Conservation (phyloP, 2,113 vertebrate species). For the Lophochroa leadbeateri region DNA sequence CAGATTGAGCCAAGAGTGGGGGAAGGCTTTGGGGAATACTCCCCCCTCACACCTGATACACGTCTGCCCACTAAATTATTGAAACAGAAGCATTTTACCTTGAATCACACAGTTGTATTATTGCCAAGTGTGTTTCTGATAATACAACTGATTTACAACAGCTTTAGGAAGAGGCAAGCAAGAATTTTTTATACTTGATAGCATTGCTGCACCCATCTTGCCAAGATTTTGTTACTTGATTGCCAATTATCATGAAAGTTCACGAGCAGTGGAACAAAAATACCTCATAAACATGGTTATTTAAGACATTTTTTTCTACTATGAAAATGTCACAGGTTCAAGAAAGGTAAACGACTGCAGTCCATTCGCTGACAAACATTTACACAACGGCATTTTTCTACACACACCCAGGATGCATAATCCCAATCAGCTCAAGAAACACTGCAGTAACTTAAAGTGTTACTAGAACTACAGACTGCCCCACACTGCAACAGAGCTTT, state of each 20-base stretch:
- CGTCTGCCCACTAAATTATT: not conserved
- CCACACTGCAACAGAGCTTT: not conserved
- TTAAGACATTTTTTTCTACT: not conserved
- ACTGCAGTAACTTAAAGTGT: not conserved
- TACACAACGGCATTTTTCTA: not conserved
- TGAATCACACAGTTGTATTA: not conserved
- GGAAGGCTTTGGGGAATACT: not conserved
- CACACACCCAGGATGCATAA: not conserved
- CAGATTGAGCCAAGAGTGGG: not conserved
- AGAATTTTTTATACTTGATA: not conserved
- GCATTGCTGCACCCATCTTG: not conserved
- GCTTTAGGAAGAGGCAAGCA: not conserved
- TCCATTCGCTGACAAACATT: not conserved
- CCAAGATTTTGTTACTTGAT: not conserved
- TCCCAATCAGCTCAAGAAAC: not conserved
- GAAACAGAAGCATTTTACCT: not conserved
- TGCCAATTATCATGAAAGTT: not conserved
- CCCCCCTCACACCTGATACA: not conserved
- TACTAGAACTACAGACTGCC: not conserved
- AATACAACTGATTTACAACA: not conserved
- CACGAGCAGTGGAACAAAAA: not conserved
- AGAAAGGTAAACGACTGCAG: not conserved
- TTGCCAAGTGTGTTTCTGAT: not conserved
- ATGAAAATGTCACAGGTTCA: not conserved
- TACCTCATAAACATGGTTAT: not conserved